Evolutionary conservation across 1,140 invertebrate genomes (phyloP).

Genomic region (Coenobita brevimanus): DNA sequence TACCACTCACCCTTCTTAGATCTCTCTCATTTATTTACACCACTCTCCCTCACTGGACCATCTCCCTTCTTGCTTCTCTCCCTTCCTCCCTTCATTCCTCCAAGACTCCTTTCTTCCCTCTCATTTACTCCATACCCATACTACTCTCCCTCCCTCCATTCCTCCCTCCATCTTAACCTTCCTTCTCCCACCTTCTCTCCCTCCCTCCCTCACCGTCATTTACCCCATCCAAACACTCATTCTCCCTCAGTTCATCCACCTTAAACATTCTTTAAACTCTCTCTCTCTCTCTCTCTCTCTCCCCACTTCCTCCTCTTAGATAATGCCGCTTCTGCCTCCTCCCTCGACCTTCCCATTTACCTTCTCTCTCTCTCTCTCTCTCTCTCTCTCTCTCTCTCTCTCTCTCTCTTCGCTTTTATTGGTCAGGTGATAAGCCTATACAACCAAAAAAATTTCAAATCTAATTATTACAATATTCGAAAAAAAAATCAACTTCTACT

Average conservation of each 20-base stretch:
- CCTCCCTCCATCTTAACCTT: background rate
- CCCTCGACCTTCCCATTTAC: no score
- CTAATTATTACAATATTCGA: no score
- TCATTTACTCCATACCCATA: no score
- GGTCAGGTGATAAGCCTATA: no score
- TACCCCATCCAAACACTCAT: background rate
- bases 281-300: background rate
- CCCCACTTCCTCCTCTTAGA: no score
- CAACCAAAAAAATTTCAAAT: no score
- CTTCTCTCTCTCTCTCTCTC: background rate
- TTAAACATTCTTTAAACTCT: background rate
- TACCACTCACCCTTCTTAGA: background rate
- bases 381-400: constrained; percentile 14
- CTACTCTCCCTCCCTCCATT: background rate
- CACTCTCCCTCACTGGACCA: background rate
- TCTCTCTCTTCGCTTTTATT: no score
- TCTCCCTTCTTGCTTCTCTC: background rate
- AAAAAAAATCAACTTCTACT: no score
- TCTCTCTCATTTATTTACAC: background rate
- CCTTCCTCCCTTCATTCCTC: no score
- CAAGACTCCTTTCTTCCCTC: background rate
- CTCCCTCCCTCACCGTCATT: background rate
- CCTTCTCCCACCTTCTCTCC: background rate
- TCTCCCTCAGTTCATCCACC: background rate
- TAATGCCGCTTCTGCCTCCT: background rate